A percentile compares a stretch with the other conserved stretches of the same genome.
Evolutionary conservation across 2,888 invertebrate species (phyloP).

Genomic region (Chaetogeoica ovagalla): DNA sequence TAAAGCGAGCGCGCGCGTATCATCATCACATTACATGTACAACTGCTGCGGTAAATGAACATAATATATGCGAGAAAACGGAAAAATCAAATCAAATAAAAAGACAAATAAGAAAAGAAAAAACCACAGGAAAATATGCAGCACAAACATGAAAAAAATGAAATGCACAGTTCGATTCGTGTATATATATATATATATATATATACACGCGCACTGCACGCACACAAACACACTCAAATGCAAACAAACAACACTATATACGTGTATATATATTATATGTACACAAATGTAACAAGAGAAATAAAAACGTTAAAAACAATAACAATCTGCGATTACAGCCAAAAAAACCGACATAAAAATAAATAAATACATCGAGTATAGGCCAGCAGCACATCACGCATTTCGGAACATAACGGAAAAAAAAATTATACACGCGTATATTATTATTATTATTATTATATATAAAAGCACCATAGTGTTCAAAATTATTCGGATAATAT

Average conservation of each 20-base stretch:
- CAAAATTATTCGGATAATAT: too few species aligned
- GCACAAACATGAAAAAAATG: neutral
- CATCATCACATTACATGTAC: too few species aligned
- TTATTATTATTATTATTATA: neutral
- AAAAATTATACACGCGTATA: neutral
- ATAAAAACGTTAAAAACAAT: neutral
- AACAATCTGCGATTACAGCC: neutral
- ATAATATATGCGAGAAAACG: too few species aligned
- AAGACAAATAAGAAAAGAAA: neutral
- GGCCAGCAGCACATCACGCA: neutral
- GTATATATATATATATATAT: too few species aligned
- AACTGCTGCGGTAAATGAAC: too few species aligned
- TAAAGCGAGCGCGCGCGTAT: too few species aligned
- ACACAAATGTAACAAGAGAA: neutral
- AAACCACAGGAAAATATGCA: neutral
- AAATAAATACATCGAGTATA: too few species aligned
- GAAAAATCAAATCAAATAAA: neutral
- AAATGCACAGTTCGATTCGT: too few species aligned
- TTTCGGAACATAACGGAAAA: neutral
- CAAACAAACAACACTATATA: neutral
- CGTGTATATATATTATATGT: too few species aligned
- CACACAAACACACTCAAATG: neutral
- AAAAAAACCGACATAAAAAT: too few species aligned
- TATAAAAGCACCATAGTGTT: too few species aligned
- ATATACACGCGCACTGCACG: too few species aligned